phyloP scores from a whole-genome alignment of 2,113 vertebrate genomes.

The Trochalopteron elliotii region DNA sequence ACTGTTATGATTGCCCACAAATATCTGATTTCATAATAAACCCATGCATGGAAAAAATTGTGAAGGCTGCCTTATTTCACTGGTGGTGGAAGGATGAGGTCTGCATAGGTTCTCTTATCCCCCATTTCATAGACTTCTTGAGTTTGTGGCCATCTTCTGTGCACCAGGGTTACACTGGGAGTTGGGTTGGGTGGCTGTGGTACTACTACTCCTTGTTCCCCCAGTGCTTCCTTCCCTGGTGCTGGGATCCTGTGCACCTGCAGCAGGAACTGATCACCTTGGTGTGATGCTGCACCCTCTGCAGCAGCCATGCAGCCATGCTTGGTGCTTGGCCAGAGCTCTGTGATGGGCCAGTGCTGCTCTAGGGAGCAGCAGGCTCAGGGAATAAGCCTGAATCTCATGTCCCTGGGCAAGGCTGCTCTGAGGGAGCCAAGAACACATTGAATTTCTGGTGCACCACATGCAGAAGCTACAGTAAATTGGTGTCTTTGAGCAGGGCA shows the following conservation, averaged over 20 bases:
- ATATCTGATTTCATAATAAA: constrained; percentile 63
- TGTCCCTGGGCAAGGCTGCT: neutral
- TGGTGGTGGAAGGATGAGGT: neutral
- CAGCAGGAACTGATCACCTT: neutral
- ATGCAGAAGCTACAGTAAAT: rapidly evolving
- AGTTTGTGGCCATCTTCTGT: neutral
- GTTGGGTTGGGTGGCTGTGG: neutral
- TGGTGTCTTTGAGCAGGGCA: neutral
- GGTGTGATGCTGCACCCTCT: neutral
- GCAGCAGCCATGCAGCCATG: rapidly evolving
- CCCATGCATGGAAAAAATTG: constrained; percentile 37
- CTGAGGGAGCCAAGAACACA: rapidly evolving
- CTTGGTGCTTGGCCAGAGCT: neutral
- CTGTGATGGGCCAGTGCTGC: neutral
- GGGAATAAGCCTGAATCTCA: neutral
- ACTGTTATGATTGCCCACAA: constrained; percentile 6
- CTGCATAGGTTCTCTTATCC: neutral
- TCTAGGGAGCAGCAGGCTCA: neutral
- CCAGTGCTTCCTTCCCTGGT: neutral
- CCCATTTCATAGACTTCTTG: rapidly evolving
- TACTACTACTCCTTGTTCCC: neutral
- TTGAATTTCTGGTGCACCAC: neutral
- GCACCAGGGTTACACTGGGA: neutral
- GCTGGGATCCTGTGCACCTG: neutral
- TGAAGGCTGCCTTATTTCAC: neutral